Evolutionary conservation across 2,888 invertebrate species (phyloP), one percentile per base, ranked within the genome.

Genomic region (Agonopterix alstromeriana): DNA sequence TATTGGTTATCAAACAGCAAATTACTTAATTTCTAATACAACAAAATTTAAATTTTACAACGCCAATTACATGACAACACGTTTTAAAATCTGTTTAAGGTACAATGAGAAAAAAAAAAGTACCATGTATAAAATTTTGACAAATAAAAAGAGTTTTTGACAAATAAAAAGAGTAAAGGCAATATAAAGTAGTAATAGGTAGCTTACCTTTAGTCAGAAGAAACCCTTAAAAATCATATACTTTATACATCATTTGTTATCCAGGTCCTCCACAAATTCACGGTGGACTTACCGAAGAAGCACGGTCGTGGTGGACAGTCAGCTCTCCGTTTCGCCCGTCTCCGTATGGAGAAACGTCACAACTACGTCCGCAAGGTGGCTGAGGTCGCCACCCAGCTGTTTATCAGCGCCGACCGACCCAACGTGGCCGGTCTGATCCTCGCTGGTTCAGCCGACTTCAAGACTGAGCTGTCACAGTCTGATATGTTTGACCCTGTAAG

Each of bases 231-330:
- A 2, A 17, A 36, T 36, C n/a, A 36, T 5, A 36, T 36, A 1
- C 2, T 36, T 8, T 36, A 36, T 9, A 38, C 5, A n/a, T 17
- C 36, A 41, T 35, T n/a, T 46, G 2, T 11, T 45, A 58, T 42
- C 0, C 77, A 96, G 89, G 97, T 98, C 27, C 91, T 98, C 43
- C 97, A 98, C 88, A 98, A 98, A 77, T 98, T 98, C 84, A 97
- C 97, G 1, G 99, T 99, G 4, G 99, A 99, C 82, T 90, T 99
- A 65, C 99, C 99, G 2, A 99, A 99, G 90, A 99, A 99, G 87
- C 99, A 99, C 90, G 99, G 99, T 10, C 94, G 99, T 82, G 99
- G 99, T 90, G 99, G 99, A 92, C 99, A 99, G 87, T 99, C 99
- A 7, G 99, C 99, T 38, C 89, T 99, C 57, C 98, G 99, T 94